Conservation (phyloP, 1,140 invertebrate genomes). For the Mycetomoellerius zeteki region DNA sequence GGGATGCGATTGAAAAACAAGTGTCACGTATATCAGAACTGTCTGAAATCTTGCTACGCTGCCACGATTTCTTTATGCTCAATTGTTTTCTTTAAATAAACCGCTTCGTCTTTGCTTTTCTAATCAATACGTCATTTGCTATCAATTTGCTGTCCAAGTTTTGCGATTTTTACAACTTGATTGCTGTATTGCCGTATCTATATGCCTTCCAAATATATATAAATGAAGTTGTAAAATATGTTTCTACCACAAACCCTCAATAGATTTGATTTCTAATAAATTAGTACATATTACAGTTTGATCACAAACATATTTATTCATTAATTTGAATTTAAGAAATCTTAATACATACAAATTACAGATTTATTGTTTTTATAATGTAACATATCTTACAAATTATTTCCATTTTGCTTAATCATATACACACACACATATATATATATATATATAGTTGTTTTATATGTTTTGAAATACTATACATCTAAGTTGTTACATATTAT, state of each 20-base stretch:
- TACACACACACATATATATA: rapidly evolving
- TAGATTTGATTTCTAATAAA: background rate
- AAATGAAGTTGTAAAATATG: background rate
- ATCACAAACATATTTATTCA: background rate
- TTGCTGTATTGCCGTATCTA: background rate
- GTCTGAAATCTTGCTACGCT: constrained; percentile 23
- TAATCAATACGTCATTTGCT: background rate
- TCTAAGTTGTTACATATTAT: background rate
- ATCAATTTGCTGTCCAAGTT: background rate
- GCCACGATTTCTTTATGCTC: constrained; percentile 48
- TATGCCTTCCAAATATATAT: background rate
- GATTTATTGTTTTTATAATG: constrained; percentile 16
- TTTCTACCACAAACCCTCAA: background rate
- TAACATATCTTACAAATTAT: constrained; percentile 12
- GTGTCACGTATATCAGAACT: constrained; percentile 16
- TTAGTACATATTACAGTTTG: background rate
- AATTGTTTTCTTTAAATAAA: constrained; percentile 52
- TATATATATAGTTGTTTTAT: too few species aligned
- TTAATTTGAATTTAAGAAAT: background rate
- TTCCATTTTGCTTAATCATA: constrained; percentile 26
- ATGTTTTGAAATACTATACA: background rate
- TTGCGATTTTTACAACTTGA: background rate
- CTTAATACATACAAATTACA: constrained; percentile 25
- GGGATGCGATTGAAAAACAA: constrained; percentile 15
- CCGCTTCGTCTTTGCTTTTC: constrained; percentile 7